These are phyloP conservation scores for Mactra quadrangularis DNA, from an alignment of 1,140 invertebrate genomes.

Conservation along the genomic window DNA sequence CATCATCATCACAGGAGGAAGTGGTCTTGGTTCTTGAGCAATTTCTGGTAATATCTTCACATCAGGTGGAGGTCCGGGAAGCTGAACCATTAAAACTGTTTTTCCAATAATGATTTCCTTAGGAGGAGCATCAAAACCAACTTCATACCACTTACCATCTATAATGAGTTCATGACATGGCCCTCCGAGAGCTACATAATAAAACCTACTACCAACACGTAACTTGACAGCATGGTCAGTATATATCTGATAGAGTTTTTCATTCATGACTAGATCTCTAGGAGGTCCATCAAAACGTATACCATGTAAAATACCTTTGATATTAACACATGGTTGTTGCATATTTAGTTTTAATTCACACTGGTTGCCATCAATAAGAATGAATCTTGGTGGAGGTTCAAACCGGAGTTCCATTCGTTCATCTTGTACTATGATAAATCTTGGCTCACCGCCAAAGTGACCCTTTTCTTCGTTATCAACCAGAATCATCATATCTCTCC, in stretches of 20 bases:
- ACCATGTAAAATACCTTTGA: conserved; percentile 85
- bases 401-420: conserved; percentile 78
- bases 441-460: conserved; percentile 77
- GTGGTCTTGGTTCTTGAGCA: conserved; percentile 24
- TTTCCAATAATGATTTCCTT: conserved; percentile 81
- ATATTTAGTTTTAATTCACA: conserved; percentile 94
- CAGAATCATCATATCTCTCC: conserved; percentile 78
- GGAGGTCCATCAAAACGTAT: conserved; percentile 96
- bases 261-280: conserved; percentile 95
- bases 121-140: conserved; percentile 80
- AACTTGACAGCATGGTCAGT: conserved; percentile 91
- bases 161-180: conserved; percentile 93
- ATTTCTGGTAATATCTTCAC: conserved; percentile 81
- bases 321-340: conserved; percentile 92
- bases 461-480: conserved; percentile 80
- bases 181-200: conserved; percentile 94
- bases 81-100: conserved; percentile 92
- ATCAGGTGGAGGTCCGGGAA: conserved; percentile 91
- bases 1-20: conserved; percentile 16
- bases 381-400: conserved; percentile 83
- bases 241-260: conserved; percentile 88
- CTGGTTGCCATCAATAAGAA: conserved; percentile 92
- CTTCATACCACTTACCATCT: conserved; percentile 86
- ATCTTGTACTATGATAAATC: conserved; percentile 74
- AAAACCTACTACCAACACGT: conserved; percentile 89